phyloP scores from a whole-genome alignment of 2,113 vertebrate species.

The Rostratula benghalensis region DNA sequence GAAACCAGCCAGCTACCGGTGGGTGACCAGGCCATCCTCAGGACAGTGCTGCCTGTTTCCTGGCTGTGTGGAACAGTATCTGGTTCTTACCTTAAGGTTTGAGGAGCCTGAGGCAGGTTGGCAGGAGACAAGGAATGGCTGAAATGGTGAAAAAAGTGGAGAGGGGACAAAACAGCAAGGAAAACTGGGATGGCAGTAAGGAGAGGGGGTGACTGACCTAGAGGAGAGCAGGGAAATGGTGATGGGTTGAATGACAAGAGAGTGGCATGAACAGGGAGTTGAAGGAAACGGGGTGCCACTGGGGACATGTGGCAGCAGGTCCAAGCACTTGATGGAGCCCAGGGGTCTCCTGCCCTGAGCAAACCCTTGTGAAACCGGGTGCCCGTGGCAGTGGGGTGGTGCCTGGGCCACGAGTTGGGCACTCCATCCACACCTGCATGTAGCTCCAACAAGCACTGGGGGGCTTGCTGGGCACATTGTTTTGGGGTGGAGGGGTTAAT shows the following conservation, averaged over 20 bases:
- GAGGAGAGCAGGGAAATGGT: neutral
- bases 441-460: fast-evolving
- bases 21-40: neutral
- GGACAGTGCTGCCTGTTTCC: neutral
- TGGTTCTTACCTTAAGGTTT: neutral
- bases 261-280: neutral
- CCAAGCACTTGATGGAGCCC: neutral
- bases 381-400: neutral
- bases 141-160: neutral
- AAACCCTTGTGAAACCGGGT: neutral
- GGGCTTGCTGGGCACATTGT: neutral
- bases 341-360: neutral
- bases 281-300: neutral
- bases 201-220: neutral
- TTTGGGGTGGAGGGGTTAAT: constrained; percentile 25
- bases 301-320: neutral
- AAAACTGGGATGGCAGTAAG: neutral
- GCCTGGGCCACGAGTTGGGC: fast-evolving
- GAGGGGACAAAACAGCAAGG: neutral
- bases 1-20: neutral
- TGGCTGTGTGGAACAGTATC: neutral
- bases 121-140: neutral
- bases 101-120: neutral
- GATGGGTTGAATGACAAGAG: neutral
- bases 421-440: neutral